Percentiles rank a stretch among this genome's conserved stretches.
These are phyloP conservation scores for Diabrotica undecimpunctata DNA, from an alignment of 1,140 invertebrate species.

Conservation along the genomic window DNA sequence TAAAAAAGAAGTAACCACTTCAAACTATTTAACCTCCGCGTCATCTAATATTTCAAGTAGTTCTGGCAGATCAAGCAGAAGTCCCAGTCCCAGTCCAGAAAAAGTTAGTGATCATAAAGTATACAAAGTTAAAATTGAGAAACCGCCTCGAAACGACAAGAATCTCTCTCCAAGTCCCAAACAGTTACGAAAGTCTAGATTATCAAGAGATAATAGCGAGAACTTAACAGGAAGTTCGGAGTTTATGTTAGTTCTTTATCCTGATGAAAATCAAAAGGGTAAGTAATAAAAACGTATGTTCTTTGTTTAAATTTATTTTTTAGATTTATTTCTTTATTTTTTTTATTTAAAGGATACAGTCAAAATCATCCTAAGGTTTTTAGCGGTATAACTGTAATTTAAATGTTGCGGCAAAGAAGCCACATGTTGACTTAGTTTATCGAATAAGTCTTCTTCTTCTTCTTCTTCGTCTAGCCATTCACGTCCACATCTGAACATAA, in stretches of 20 bases:
- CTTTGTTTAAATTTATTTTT: no score
- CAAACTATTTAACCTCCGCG: neutral
- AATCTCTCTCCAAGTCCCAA: conserved; percentile 30
- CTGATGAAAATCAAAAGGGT: conserved; percentile 56
- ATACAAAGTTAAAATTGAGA: conserved; percentile 28
- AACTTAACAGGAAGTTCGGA: conserved; percentile 59
- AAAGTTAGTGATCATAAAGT: conserved; percentile 21
- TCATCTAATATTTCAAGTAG: neutral
- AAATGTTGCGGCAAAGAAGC: no score
- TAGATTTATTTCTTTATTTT: no score
- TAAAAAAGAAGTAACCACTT: conserved; percentile 26
- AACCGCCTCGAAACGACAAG: conserved; percentile 14
- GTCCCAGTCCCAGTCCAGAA: conserved; percentile 12
- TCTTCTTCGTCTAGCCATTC: no score
- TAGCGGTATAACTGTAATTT: no score
- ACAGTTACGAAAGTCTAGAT: conserved; percentile 15
- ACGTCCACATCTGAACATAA: no score
- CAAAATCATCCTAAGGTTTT: no score
- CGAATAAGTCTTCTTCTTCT: no score
- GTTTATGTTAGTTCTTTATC: conserved; percentile 76
- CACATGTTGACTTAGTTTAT: no score
- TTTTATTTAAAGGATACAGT: no score
- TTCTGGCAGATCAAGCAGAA: conserved; percentile 17
- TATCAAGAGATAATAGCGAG: conserved; percentile 31
- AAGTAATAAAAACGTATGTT: conserved; percentile 20